Conservation (phyloP, 1,140 invertebrate genomes). For the Brachionus manjavacas region DNA sequence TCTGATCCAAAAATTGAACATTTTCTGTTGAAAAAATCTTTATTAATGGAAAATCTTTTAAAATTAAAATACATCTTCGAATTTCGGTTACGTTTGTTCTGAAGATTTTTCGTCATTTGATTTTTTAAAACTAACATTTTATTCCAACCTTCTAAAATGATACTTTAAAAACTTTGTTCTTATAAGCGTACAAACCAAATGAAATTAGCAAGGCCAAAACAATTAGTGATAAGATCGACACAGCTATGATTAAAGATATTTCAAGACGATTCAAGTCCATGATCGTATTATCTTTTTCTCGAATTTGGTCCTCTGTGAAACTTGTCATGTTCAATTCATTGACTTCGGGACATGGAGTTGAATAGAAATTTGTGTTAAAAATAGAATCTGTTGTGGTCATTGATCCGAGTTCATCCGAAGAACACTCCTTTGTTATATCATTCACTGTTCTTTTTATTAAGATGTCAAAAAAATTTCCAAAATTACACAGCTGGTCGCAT, state of each 20-base stretch:
- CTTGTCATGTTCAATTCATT: neutral
- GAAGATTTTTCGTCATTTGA: neutral
- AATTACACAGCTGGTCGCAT: slow-evolving; percentile 15
- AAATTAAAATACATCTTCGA: too few species aligned
- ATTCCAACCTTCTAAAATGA: neutral
- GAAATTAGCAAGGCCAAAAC: neutral
- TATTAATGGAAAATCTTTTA: too few species aligned
- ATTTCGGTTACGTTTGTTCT: too few species aligned
- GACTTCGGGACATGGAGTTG: neutral
- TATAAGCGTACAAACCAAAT: neutral
- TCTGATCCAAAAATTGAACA: too few species aligned
- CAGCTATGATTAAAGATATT: neutral
- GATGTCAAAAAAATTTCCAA: slow-evolving; percentile 40
- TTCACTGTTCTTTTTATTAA: neutral
- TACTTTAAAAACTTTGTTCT: neutral
- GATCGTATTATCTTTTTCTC: neutral
- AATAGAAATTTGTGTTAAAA: neutral
- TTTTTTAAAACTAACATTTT: neutral
- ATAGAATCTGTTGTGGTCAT: neutral
- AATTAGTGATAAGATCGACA: neutral
- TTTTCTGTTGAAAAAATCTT: too few species aligned
- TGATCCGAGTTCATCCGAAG: neutral
- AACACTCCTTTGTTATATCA: slow-evolving; percentile 2
- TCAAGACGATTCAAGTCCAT: neutral
- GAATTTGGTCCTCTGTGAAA: neutral